Evolutionary conservation across 2,113 vertebrate genomes (phyloP).

Genomic region (Madoqua kirkii): DNA sequence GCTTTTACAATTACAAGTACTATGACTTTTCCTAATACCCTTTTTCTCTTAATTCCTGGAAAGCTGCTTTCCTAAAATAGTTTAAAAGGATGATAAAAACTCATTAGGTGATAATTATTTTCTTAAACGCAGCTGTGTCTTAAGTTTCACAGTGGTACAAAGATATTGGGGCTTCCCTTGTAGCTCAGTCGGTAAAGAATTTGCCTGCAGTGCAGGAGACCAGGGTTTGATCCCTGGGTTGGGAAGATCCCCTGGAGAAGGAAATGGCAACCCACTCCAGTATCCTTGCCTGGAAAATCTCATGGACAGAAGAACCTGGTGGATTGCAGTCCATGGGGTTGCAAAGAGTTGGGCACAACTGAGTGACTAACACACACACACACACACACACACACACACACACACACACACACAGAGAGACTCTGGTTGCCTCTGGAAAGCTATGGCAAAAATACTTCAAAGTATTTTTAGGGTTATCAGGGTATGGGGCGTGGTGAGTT

Average conservation of each 20-base stretch:
- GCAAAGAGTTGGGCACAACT: no score
- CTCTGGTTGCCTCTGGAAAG: not conserved
- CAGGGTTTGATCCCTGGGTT: no score
- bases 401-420: not conserved
- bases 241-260: no score
- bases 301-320: no score
- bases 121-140: not conserved
- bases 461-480: not conserved
- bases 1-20: not conserved
- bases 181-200: no score
- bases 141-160: not conserved
- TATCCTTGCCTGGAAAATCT: no score
- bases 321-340: no score
- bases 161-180: not conserved
- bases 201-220: no score
- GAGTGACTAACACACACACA: no score
- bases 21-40: not conserved
- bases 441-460: not conserved
- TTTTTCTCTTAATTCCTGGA: conserved; percentile 13
- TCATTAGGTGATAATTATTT: not conserved
- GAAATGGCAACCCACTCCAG: no score
- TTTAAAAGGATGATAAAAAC: not conserved
- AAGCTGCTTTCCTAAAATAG: conserved; percentile 5
- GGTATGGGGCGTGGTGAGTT: not conserved
- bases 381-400: no score